Evolutionary conservation across 2,113 vertebrate genomes (phyloP), one percentile per base, ranked within the genome.

Genomic region (Sigmodon hispidus): DNA sequence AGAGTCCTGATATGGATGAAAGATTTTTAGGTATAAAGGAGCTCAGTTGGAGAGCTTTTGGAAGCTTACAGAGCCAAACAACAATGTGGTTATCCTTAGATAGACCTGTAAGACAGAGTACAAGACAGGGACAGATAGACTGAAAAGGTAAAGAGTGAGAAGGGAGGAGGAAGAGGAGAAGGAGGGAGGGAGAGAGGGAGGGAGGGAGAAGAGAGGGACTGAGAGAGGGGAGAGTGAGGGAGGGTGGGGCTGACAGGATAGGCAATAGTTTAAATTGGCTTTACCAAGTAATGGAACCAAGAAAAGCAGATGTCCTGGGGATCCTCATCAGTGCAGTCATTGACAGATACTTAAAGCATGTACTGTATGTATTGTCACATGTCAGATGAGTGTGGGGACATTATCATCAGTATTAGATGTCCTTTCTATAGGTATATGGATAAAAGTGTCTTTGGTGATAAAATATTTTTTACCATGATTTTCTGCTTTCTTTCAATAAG

Each of bases 21-120:
- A 55, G 63, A 52, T 11, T n/a, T 36, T 52, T n/a, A 24, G 12
- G 52, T 50, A 24, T n/a, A 21, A 87, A 69, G 31, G 29, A 34
- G 69, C 7, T 3, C 5, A 52, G 11, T 40, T n/a, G 3, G 0
- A n/a, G 19, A n/a, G 63, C 12, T 69, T 36, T 48, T 52, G 34
- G 19, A n/a, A 21, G 19, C 45, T n/a, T 63, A 34, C 63, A 69
- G 63, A 50, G 43, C 21, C 45, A 67, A 86, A 10, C 63, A 5
- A 50, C 63, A 48, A 36, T 29, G 11, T 17, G n/a, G 15, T 43
- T 13, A 50, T 50, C 11, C 19, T 3, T 50, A 19, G 29, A 50
- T 50, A 19, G 29, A 50, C 11, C 29, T 67, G 29, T 86, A 67
- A 69, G 19, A 5, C 61, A 86, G 50, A n/a, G 84, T 67, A n/a